phyloP scores from a whole-genome alignment of 2,888 invertebrate genomes.

The Nasonia oneida region DNA sequence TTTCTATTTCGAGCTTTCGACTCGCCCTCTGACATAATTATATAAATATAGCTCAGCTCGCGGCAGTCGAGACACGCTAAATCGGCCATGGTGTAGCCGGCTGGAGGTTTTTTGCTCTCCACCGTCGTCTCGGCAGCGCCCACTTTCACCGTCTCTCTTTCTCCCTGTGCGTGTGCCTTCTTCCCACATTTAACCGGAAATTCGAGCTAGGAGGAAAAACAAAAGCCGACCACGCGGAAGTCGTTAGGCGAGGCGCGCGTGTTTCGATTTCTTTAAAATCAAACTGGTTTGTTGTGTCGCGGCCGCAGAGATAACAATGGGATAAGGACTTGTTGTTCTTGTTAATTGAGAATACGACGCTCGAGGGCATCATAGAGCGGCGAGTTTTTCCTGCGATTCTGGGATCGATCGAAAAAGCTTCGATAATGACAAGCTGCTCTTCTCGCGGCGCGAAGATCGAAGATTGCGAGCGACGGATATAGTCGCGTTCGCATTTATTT shows the following conservation, averaged over 20 bases:
- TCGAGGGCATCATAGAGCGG: background rate
- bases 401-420: background rate
- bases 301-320: background rate
- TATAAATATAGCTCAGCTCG: constrained; percentile 66
- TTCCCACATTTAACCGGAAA: constrained; percentile 55
- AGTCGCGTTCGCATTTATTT: constrained; percentile 38
- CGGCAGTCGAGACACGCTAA: constrained; percentile 68
- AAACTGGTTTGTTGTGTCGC: constrained; percentile 44
- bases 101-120: constrained; percentile 32
- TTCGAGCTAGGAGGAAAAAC: constrained; percentile 29
- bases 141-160: constrained; percentile 35
- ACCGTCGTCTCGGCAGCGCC: constrained; percentile 29
- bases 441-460: background rate
- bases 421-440: background rate
- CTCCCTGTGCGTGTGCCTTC: background rate
- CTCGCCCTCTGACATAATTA: constrained; percentile 76
- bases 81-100: constrained; percentile 67
- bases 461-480: constrained; percentile 2
- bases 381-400: background rate
- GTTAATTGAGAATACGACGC: background rate
- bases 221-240: constrained; percentile 59
- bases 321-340: background rate
- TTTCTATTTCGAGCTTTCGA: constrained; percentile 64
- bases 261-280: constrained; percentile 64
- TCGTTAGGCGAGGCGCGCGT: constrained; percentile 42